Base-by-base conservation (phyloP, 2,888 invertebrate species). In the Deladenus siricidicola region DNA sequence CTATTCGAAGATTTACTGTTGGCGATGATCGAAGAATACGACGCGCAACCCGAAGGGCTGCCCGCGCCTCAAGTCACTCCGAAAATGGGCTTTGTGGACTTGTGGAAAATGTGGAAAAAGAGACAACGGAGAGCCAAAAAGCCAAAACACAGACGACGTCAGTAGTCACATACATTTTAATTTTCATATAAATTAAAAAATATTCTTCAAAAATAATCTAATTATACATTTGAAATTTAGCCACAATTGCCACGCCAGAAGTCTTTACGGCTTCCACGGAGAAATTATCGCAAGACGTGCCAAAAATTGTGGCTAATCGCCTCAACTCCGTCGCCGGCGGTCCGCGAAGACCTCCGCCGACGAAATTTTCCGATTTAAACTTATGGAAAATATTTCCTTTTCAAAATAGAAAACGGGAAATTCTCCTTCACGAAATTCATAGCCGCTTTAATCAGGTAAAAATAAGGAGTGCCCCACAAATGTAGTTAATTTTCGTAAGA, bases 11-110 rank as follows among this genome's bases (percentile, higher is more conserved):
- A 78, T 58, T 67, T 78, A n/a, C 63, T 78, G 24, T 58, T 78
- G 17, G 67, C 72, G 14, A 60, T 78, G 58, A 74, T 78, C 67
- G 78, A 78, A 56, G 78, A 78, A 54, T 75, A 74, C 58, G 56
- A 50, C 30, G 59, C 45, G 4, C 51, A 66, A 47, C 65, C 34
- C 19, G 51, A 61, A 30, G 68, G 67, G n/a, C 42, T 66, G 24
- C 30, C 58, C 21, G 67, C 67, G 21, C 58, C 62, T 10, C 67
- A 67, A 24, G 55, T 68, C 10, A 58, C 59, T 26, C 63, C 63
- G n/a, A 69, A 68, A 39, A 56, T 68, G 50, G 59, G 59, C 39
- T 28, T 67, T n/a, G 56, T 73, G 50, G 76, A 76, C 51, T 66
- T 76, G 50, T 47, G 57, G 57, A 28, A 57, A 42, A 50, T 47